These are phyloP conservation scores for Escarpia spicata DNA, from an alignment of 2,888 invertebrate genomes.

Conservation along the genomic window DNA sequence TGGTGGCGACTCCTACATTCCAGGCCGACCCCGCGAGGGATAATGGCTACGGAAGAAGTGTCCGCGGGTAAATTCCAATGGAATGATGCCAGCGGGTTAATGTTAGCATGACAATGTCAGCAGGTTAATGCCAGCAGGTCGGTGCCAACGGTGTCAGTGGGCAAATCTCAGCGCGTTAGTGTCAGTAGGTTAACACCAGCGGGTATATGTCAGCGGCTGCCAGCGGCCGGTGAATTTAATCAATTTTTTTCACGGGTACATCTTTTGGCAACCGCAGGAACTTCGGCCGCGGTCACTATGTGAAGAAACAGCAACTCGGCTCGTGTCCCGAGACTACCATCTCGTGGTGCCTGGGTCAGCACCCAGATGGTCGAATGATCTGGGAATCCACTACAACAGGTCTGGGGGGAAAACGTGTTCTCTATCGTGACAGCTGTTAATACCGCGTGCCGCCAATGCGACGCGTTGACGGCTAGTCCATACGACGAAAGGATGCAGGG, in stretches of 20 bases:
- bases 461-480: background rate
- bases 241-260: background rate
- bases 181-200: background rate
- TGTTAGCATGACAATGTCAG: background rate
- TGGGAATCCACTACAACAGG: background rate
- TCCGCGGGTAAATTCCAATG: background rate
- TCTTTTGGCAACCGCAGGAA: background rate
- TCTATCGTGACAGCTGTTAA: conserved; percentile 1
- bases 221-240: background rate
- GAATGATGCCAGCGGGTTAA: background rate
- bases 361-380: background rate
- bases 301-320: background rate
- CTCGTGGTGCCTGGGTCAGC: background rate
- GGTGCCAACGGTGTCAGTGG: background rate
- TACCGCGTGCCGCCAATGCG: background rate
- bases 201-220: background rate
- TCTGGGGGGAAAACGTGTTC: background rate
- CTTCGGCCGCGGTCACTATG: background rate
- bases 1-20: too few species aligned
- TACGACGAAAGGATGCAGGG: background rate
- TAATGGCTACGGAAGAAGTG: too few species aligned
- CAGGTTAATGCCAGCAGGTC: background rate
- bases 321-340: background rate
- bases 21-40: too few species aligned
- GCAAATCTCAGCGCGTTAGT: background rate